Evolutionary conservation across 2,888 invertebrate genomes (phyloP), one percentile per base, ranked within the genome.

Genomic region (Amblyjoppa proteus): DNA sequence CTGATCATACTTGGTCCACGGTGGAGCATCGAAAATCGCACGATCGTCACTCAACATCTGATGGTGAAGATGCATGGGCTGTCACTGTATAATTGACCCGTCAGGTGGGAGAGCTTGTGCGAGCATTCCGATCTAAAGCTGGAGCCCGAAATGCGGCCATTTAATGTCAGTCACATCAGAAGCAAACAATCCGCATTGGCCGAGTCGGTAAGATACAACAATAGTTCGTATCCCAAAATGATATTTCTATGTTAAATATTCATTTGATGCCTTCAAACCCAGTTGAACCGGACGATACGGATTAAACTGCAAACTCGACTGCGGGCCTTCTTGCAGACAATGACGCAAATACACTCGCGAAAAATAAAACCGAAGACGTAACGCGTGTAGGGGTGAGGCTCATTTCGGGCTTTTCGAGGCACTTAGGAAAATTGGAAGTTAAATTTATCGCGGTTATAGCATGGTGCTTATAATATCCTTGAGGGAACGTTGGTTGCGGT

Each of bases 361-460:
- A 85, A 79, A 86, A 77, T 78, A 81, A 16, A n/a, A 16, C 31
- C 66, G 73, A 41, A 61, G 49, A 71, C 53, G 79, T 71, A 77
- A 76, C 28, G 78, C 71, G 56, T 38, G 49, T 80, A 41, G n/a
- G n/a, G 20, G 71, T 20, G 31, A 69, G 41, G 28, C 28, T 66
- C 41, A 49, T 58, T 53, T 7, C 51, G 51, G 61, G 71, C 9
- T 11, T 25, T 66, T 64, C 64, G 38, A n/a, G 58, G 83, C 87
- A 87, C 85, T 88, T 82, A 82, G 83, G 75, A 84, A 85, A 88
- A 88, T 88, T 88, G 88, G 88, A 88, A 87, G 85, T 84, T 68
- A 86, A 88, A 88, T 88, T 88, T 88, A 87, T 88, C 58, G 87
- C 77, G 13, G 84, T 45, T 64, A 45, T 16, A 45, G 45, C 45